Base-by-base conservation (phyloP, 2,888 invertebrate species). In the Temnothorax rugatulus region DNA sequence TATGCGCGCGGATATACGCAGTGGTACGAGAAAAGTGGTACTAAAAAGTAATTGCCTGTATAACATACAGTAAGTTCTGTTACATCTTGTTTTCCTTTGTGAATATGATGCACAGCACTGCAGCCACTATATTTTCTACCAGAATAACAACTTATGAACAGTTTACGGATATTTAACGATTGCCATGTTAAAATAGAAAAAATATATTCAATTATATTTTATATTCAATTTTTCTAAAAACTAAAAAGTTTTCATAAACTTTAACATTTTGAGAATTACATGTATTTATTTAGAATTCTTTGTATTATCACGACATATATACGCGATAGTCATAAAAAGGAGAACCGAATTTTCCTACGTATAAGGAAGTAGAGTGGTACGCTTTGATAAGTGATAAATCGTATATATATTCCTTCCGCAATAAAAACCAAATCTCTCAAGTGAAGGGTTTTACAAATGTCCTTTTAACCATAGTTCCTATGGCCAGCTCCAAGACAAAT, bases 341-440 rank as follows among this genome's bases (percentile, higher is more conserved):
- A 41, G 38, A 64, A 63, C 38, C 61, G 1, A 44, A 64, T 21
- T 41, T 44, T 8, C 8, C 8, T 3, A 64, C 7, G 7, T 11
- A 21, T 41, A 41, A 64, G 41, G 4, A 44, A 64, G 41, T 41
- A 41, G 13, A 64, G 7, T 41, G 13, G 13, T 44, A 21, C 15
- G 15, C 2, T 64, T 64, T 64, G 21, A 64, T 25, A 64, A 64
- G 7, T 44, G 21, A 64, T 64, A 64, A 64, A 64, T 64, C 15
- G 34, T 64, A n/a, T n/a, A n/a, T n/a, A n/a, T n/a, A 41, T 64
- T 44, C 41, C 21, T 64, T 64, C 64, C 41, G n/a, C 38, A 64
- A 64, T 64, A 64, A 64, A 64, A 64, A 64, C 41, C 5, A 41
- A 64, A 64, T 64, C 21, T 64, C 8, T 64, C 41, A 64, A 64